phyloP scores from a whole-genome alignment of 2,113 vertebrate species.

The Bagarius yarrelli region DNA sequence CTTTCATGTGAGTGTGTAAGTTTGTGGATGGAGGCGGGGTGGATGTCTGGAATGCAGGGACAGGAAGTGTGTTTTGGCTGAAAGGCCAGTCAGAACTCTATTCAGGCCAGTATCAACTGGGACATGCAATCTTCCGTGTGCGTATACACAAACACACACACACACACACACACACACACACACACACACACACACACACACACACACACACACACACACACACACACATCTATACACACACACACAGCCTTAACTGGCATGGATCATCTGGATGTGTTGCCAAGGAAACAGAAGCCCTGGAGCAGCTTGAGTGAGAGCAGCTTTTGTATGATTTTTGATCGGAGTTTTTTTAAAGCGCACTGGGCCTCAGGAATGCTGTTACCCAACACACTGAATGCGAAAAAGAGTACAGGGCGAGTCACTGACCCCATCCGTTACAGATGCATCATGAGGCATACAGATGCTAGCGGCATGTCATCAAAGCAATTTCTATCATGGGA shows the following conservation, averaged over 20 bases:
- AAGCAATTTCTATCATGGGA: slow-evolving; percentile 64
- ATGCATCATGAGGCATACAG: slow-evolving; percentile 7
- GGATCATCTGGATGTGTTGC: slow-evolving; percentile 66
- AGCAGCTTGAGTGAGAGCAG: slow-evolving; percentile 55
- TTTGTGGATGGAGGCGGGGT: slow-evolving; percentile 30
- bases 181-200: slow-evolving; percentile 24
- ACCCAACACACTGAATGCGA: slow-evolving; percentile 49
- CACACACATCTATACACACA: slow-evolving; percentile 38
- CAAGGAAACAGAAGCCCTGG: slow-evolving; percentile 62
- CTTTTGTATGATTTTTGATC: slow-evolving; percentile 62
- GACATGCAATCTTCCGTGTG: slow-evolving; percentile 39
- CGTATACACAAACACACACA: slow-evolving; percentile 1
- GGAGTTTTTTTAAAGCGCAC: slow-evolving; percentile 60
- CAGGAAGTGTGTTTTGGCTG: slow-evolving; percentile 67
- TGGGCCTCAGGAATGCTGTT: slow-evolving; percentile 67
- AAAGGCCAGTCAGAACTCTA: slow-evolving; percentile 54
- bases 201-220: too few relatives aligned
- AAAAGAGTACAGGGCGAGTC: neutral
- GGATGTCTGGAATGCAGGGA: slow-evolving; percentile 61
- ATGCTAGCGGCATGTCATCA: slow-evolving; percentile 56
- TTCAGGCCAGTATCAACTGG: slow-evolving; percentile 46
- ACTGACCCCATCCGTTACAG: neutral
- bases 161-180: slow-evolving; percentile 21
- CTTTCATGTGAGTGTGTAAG: slow-evolving; percentile 35
- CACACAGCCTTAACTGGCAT: slow-evolving; percentile 42